Evolutionary conservation across 2,888 invertebrate species (phyloP).

Genomic region (Calameuta pallipes): DNA sequence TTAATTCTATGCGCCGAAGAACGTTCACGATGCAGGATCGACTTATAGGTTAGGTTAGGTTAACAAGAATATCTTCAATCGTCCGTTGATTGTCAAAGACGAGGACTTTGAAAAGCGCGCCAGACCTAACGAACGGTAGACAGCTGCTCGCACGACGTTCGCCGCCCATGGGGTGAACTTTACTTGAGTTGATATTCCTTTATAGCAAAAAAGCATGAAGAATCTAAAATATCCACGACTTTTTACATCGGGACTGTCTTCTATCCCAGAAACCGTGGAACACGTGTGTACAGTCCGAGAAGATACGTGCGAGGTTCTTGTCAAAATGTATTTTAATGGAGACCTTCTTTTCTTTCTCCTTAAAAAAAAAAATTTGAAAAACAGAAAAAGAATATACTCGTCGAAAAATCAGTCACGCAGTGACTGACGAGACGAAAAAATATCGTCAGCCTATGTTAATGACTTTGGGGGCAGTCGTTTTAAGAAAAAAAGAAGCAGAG

Average conservation of each 20-base stretch:
- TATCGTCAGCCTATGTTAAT: neutral
- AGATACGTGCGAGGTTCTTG: neutral
- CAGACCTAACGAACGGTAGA: neutral
- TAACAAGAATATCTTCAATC: neutral
- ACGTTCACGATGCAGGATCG: neutral
- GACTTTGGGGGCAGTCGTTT: neutral
- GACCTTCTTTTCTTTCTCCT: neutral
- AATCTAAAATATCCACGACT: neutral
- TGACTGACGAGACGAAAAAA: neutral
- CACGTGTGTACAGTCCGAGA: neutral
- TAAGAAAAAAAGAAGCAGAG: neutral
- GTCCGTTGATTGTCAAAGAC: neutral
- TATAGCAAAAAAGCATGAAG: neutral
- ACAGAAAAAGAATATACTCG: neutral
- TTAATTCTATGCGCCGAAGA: neutral
- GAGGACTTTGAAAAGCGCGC: neutral
- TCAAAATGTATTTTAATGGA: neutral
- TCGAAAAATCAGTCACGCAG: neutral
- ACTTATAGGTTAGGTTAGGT: too few species aligned
- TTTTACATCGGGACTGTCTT: neutral
- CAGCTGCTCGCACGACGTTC: neutral
- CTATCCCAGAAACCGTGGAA: neutral
- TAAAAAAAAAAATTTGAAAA: neutral
- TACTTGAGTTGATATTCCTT: neutral
- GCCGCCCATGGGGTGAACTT: neutral